phyloP scores from a whole-genome alignment of 1,140 invertebrate genomes.

The Sycophaga agraensis region DNA sequence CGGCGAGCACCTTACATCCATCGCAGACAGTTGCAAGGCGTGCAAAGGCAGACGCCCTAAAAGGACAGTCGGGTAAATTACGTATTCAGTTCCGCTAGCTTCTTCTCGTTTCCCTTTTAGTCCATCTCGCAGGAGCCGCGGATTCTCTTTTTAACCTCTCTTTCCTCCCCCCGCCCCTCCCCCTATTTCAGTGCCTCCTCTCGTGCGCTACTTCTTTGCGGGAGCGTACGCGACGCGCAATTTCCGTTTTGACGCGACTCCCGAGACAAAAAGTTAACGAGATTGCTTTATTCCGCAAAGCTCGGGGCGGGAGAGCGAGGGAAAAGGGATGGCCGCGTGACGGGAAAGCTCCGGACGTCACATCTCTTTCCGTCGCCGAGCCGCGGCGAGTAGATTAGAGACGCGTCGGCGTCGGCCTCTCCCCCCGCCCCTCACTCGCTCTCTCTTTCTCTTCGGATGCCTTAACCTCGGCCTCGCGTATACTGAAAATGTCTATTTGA shows the following conservation, averaged over 20 bases:
- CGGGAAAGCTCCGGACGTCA: conserved; percentile 6
- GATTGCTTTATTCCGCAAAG: conserved; percentile 28
- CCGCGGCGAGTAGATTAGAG: conserved; percentile 8
- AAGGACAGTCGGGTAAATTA: too few relatives aligned
- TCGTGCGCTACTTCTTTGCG: neutral
- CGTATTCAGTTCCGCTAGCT: neutral
- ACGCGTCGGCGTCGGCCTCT: too few relatives aligned
- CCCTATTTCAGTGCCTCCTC: neutral
- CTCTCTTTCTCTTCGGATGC: too few relatives aligned
- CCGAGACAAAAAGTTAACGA: conserved; percentile 28
- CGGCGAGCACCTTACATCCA: too few relatives aligned
- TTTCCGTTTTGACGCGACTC: conserved; percentile 24
- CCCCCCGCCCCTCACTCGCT: too few relatives aligned
- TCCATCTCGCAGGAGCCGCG: neutral
- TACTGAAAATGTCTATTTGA: neutral
- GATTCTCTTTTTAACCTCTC: neutral
- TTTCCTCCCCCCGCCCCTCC: neutral
- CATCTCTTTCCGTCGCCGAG: neutral
- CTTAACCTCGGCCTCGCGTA: too few relatives aligned
- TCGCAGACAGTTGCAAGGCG: too few relatives aligned
- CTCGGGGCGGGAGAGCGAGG: neutral
- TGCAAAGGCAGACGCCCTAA: too few relatives aligned
- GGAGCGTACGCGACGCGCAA: conserved; percentile 4
- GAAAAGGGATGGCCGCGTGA: neutral
- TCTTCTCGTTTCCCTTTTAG: neutral